Conservation (phyloP, 2,113 vertebrate genomes). For the Neopipo cinnamomea region DNA sequence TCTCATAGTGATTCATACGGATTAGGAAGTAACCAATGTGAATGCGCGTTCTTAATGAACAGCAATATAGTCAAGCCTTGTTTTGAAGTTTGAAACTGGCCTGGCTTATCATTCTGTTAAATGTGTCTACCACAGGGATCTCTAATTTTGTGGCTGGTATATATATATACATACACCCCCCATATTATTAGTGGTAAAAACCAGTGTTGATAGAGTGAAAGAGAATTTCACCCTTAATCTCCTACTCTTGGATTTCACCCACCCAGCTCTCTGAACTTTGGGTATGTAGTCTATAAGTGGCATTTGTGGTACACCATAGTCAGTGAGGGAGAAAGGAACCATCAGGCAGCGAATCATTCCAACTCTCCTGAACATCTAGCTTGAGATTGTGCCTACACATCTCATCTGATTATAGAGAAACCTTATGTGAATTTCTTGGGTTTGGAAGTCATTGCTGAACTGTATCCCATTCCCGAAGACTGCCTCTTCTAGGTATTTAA, state of each 20-base stretch:
- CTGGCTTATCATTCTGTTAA: background rate
- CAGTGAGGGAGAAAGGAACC: background rate
- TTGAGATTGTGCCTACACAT: background rate
- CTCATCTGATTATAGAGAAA: background rate
- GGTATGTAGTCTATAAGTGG: background rate
- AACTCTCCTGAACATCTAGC: background rate
- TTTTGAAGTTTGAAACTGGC: background rate
- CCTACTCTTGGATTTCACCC: background rate
- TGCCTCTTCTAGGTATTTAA: background rate
- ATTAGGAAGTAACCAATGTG: background rate
- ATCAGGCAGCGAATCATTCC: background rate
- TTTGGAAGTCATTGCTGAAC: background rate
- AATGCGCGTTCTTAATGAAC: background rate
- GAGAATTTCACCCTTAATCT: background rate
- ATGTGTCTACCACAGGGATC: background rate
- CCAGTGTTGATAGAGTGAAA: background rate
- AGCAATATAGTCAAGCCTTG: background rate
- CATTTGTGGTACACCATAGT: background rate
- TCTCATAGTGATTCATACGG: background rate
- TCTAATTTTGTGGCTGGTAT: background rate
- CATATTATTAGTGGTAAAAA: background rate
- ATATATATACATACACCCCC: background rate
- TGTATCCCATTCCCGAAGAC: background rate
- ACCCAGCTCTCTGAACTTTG: background rate
- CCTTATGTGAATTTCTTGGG: background rate